phyloP scores from a whole-genome alignment of 2,113 vertebrate species.

The Probosciger aterrimus region DNA sequence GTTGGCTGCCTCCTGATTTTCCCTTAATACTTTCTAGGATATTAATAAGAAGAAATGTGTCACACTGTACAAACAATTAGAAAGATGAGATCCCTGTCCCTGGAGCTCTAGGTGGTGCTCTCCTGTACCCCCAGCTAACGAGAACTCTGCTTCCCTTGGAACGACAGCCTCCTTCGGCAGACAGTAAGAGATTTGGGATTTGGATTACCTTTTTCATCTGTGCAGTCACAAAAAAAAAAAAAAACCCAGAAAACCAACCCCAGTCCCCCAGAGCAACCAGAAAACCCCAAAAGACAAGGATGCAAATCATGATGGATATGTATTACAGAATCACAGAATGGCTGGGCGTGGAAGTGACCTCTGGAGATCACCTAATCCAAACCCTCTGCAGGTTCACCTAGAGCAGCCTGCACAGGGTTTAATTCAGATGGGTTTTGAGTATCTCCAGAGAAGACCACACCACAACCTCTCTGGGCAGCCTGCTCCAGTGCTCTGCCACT shows the following conservation, averaged over 20 bases:
- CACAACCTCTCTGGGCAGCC: background rate
- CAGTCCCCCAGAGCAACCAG: rapidly evolving
- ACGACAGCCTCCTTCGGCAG: background rate
- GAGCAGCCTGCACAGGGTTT: background rate
- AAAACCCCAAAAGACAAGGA: background rate
- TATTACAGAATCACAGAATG: background rate
- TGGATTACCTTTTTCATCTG: background rate
- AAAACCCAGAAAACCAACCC: background rate
- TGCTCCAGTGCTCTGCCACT: background rate
- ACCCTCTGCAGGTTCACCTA: background rate
- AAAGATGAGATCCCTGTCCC: background rate
- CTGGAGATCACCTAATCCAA: background rate
- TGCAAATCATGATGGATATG: background rate
- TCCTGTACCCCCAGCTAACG: background rate
- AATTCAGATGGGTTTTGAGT: background rate
- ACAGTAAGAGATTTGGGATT: background rate
- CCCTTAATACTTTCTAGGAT: background rate
- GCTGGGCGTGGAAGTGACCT: background rate
- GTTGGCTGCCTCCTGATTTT: background rate
- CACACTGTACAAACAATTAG: background rate
- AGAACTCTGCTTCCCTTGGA: background rate
- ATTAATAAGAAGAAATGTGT: background rate
- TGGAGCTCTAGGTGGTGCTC: background rate
- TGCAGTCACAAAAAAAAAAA: background rate
- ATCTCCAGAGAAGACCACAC: background rate